Conservation (phyloP, 2,113 vertebrate genomes). For the Myotis davidii region DNA sequence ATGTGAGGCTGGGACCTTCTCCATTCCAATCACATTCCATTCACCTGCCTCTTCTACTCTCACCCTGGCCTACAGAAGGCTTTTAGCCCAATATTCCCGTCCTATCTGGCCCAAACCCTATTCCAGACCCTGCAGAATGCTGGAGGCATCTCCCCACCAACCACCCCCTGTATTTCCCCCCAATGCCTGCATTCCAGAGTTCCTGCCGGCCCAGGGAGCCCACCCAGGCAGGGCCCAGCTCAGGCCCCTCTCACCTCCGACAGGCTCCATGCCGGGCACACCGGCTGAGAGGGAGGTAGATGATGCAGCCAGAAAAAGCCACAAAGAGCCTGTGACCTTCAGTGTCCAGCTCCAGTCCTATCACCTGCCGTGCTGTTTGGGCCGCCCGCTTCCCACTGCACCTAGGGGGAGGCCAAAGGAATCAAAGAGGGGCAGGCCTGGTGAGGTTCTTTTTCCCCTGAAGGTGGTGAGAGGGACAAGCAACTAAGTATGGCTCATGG, state of each 20-base stretch:
- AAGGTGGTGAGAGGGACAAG: not conserved
- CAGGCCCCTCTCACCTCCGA: conserved; percentile 86
- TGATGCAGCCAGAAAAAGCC: conserved; percentile 92
- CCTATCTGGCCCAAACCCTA: not conserved
- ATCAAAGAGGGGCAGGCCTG: not conserved
- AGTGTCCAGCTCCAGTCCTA: conserved; percentile 91
- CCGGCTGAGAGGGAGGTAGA: conserved; percentile 90
- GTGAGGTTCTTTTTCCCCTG: not conserved
- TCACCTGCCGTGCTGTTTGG: conserved; percentile 87
- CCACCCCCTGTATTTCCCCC: not conserved
- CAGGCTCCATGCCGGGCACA: conserved; percentile 88
- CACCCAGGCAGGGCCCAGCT: not conserved
- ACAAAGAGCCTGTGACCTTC: conserved; percentile 92
- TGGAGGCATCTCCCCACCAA: not conserved
- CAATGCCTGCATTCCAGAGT: not conserved
- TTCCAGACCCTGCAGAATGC: not conserved
- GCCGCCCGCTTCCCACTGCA: conserved; percentile 88
- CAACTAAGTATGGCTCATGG: no score
- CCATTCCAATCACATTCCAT: not conserved
- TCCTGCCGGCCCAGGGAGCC: not conserved
- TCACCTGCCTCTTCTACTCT: not conserved
- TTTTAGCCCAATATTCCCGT: not conserved
- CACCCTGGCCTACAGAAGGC: not conserved
- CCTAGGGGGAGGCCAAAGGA: conserved; percentile 76
- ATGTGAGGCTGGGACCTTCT: not conserved